phyloP scores from a whole-genome alignment of 2,888 invertebrate genomes.

The Lapara coniferarum region DNA sequence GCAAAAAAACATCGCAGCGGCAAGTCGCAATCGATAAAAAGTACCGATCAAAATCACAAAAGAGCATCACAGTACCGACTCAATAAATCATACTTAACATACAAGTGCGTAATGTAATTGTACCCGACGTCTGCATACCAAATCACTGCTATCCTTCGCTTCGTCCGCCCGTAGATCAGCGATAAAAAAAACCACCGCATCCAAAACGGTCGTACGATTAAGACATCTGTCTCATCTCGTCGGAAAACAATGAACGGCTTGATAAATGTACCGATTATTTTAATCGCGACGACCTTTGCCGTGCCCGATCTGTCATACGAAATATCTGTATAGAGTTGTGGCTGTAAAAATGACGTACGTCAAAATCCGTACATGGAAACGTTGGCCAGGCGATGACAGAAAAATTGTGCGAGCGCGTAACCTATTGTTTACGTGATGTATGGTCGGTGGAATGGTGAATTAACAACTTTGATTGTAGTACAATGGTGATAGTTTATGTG shows the following conservation, averaged over 20 bases:
- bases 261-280: slow-evolving; percentile 77
- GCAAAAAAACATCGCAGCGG: not conserved
- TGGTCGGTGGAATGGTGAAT: not conserved
- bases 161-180: slow-evolving; percentile 45
- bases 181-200: slow-evolving; percentile 53
- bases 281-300: slow-evolving; percentile 72
- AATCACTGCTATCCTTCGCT: slow-evolving; percentile 63
- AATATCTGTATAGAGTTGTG: slow-evolving; percentile 63
- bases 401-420: slow-evolving; percentile 57
- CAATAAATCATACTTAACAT: slow-evolving; percentile 36
- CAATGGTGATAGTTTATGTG: slow-evolving; percentile 4
- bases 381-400: slow-evolving; percentile 59
- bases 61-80: not conserved
- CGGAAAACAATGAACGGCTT: slow-evolving; percentile 69
- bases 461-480: not conserved
- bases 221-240: slow-evolving; percentile 67
- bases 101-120: slow-evolving; percentile 45
- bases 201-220: slow-evolving; percentile 65
- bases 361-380: slow-evolving; percentile 60
- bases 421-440: slow-evolving; percentile 66
- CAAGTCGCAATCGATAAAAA: not conserved
- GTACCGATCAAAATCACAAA: slow-evolving; percentile 7
- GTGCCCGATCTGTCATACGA: slow-evolving; percentile 64
- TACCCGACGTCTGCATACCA: slow-evolving; percentile 59
- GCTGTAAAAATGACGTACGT: slow-evolving; percentile 65